A percentile compares a stretch with the other conserved stretches of the same genome.
Conservation (phyloP, 2,113 vertebrate species). For the Acinonyx jubatus region DNA sequence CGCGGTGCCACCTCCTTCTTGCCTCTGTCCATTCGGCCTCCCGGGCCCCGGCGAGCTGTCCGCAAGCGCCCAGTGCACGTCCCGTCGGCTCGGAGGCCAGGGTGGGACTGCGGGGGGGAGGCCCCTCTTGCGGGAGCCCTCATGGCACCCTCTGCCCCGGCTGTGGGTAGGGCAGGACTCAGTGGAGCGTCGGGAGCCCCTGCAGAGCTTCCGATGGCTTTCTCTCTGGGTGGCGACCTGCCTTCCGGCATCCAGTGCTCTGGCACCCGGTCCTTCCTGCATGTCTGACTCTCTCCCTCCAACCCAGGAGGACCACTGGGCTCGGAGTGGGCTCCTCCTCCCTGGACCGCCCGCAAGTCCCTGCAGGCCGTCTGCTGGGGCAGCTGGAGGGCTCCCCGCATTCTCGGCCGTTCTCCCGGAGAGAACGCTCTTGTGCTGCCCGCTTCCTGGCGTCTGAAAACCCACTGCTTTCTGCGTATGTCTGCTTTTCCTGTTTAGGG, state of each 20-base stretch:
- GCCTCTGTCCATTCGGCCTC: fast-evolving
- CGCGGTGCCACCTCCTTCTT: neutral
- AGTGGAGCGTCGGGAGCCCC: neutral
- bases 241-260: neutral
- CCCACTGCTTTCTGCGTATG: neutral
- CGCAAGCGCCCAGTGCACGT: no score
- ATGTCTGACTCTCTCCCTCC: neutral
- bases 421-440: no score
- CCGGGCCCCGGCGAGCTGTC: no score
- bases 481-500: neutral
- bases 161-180: neutral
- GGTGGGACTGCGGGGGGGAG: neutral
- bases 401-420: neutral
- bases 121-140: neutral
- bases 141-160: neutral
- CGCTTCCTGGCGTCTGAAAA: neutral
- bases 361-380: neutral
- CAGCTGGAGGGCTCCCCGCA: fast-evolving
- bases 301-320: neutral
- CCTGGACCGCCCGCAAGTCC: fast-evolving
- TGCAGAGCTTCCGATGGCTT: neutral
- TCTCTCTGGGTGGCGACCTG: neutral
- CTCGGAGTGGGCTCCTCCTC: neutral
- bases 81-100: neutral
- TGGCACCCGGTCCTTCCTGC: neutral